Conservation (phyloP, 2,797 vertebrate genomes). For the Leptatherina wallacei region DNA sequence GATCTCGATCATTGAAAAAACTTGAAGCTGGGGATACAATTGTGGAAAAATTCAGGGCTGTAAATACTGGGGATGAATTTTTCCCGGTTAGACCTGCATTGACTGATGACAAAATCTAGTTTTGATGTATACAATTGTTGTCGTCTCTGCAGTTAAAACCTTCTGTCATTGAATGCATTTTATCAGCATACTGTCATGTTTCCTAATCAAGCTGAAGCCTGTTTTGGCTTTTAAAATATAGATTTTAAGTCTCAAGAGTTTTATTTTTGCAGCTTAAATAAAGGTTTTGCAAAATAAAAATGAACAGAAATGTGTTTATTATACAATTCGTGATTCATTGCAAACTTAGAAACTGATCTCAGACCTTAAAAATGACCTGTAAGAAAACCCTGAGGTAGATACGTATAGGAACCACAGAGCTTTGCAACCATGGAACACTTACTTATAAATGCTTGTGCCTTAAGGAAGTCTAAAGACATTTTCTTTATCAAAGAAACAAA, state of each 20-base stretch:
- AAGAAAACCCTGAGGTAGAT: background rate
- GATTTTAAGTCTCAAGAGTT: background rate
- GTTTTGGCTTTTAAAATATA: background rate
- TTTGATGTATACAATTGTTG: background rate
- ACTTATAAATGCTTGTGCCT: slow-evolving; percentile 4
- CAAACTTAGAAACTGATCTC: background rate
- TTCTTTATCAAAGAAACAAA: slow-evolving; percentile 39
- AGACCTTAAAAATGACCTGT: background rate
- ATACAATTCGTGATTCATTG: background rate
- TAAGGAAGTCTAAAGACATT: slow-evolving; percentile 19
- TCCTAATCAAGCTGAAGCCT: background rate
- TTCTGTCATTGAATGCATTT: too few species aligned
- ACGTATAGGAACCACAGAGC: background rate
- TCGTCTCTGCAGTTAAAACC: too few species aligned
- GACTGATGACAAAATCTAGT: background rate
- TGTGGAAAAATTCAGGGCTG: too few species aligned
- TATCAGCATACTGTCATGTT: too few species aligned
- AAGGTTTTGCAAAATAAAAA: background rate
- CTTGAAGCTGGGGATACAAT: too few species aligned
- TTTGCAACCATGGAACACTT: slow-evolving; percentile 7
- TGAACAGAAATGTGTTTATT: background rate
- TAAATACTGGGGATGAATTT: too few species aligned
- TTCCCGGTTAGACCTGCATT: too few species aligned
- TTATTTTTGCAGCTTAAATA: background rate
- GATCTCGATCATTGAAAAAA: too few species aligned